Evolutionary conservation across 2,797 vertebrate genomes (phyloP), one percentile per base, ranked within the genome.

Genomic region (Myotis myotis): DNA sequence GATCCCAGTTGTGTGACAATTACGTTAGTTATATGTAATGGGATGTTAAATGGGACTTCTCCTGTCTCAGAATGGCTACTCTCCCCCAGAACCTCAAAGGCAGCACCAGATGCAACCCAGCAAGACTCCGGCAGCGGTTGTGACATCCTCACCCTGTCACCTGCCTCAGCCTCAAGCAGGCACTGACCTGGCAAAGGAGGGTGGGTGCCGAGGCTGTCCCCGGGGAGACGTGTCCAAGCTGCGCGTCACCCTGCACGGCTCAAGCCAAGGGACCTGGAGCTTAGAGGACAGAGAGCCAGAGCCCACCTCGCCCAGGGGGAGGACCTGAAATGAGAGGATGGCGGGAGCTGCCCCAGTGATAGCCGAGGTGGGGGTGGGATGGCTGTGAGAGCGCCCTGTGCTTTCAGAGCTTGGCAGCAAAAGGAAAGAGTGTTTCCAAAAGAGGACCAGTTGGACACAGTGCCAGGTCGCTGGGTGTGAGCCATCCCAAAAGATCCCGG

Each of bases 1-100:
- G 28, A 78, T 68, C n/a, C n/a, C 16, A 81, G 23, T 71, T 74
- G 87, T 86, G 33, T 57, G 81, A 49, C 87, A 90, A 82, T 25
- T n/a, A 12, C 10, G 1, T 30, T 80, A 68, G 44, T 78, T 84
- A n/a, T 12, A 1, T 23, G 28, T 16, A 51, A 62, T 22, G 68
- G 30, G 51, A 44, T 51, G 28, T n/a, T 71, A 66, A 71, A 38
- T n/a, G 22, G n/a, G 55, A 41, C 62, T 62, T 76, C n/a, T 49
- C 22, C 16, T 13, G 5, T 41, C 64, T 92, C 47, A 23, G 78
- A 84, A 68, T 53, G 53, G 17, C 70, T 49, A 10, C 33, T 74
- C 28, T 68, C 44, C 1, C 78, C 36, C 28, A 60, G 23, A 82
- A 22, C 51, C 44, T 47, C 55, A 19, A 49, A 66, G 47, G n/a